phyloP scores from a whole-genome alignment of 2,797 vertebrate genomes.

The Sciurus carolinensis region DNA sequence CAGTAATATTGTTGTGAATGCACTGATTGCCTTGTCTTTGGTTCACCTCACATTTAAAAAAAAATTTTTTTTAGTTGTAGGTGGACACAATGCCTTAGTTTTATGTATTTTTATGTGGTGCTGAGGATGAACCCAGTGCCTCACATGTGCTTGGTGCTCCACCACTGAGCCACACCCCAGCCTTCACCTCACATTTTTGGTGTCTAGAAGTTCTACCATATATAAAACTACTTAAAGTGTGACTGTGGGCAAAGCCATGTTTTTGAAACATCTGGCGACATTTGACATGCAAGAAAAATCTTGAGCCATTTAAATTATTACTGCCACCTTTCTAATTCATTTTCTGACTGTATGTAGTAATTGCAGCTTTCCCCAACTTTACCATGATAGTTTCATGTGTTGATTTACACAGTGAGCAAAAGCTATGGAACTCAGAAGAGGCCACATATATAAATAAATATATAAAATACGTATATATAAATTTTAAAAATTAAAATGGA shows the following conservation, averaged over 20 bases:
- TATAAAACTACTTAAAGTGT: no score
- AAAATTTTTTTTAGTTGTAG: no score
- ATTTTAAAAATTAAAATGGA: not conserved
- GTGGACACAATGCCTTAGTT: no score
- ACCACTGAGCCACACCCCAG: no score
- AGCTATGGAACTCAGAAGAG: not conserved
- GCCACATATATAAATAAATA: not conserved
- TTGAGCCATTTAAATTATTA: constrained; percentile 41
- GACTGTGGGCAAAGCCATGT: not conserved
- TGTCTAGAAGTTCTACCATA: not conserved
- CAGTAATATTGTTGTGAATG: not conserved
- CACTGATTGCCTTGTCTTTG: not conserved
- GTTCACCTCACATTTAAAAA: not conserved
- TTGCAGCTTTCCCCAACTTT: not conserved
- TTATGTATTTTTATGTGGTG: no score
- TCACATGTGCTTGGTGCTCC: no score
- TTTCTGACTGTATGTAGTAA: constrained; percentile 11
- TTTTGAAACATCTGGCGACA: constrained; percentile 39
- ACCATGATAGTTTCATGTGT: not conserved
- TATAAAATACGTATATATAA: no score
- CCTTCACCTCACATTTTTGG: not conserved
- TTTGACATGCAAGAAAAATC: constrained; percentile 36
- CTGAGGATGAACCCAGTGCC: no score
- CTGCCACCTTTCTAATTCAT: not conserved
- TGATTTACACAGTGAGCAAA: not conserved